Base-by-base conservation (phyloP, 2,797 vertebrate species). In the Acridotheres tristis region DNA sequence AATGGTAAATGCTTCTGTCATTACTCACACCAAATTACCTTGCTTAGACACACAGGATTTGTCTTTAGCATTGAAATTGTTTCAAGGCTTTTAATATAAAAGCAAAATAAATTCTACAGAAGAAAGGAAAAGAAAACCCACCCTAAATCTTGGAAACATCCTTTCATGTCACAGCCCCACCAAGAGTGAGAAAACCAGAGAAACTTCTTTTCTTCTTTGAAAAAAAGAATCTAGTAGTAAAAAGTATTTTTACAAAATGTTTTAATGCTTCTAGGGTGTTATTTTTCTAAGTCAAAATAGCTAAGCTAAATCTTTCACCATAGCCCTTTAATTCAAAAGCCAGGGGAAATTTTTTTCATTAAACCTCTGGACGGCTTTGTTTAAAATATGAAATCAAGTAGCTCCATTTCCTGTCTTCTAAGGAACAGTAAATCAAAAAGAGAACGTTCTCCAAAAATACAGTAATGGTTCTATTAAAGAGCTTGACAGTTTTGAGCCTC, bases 321-420 rank as follows among this genome's bases (percentile, higher is more conserved):
- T 90, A 91, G 92, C 71, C 74, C 95, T 97, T 96, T 95, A 96
- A 97, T 96, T 96, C 50, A 2, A 95, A 97, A 97, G 96, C 95
- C 96, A 96, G 89, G 96, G 91, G 93, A 96, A 96, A 86, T 91
- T 96, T 96, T 97, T 96, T 96, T 97, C 94, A 96, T 97, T 96
- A 97, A 97, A 96, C 83, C 89, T 93, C 93, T 97, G 95, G 96
- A 88, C 13, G 38, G 96, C 93, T 96, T 96, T 96, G 93, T 96
- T 97, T 95, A 90, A 96, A 97, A 96, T 94, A 94, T 87, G 95
- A 97, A 97, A 97, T 97, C 96, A 96, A 97, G 96, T 96, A 97
- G 96, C 95, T 96, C 96, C 96, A 97, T 96, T 97, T 97, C 96
- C 96, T 96, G 96, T 95, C 96, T 97, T 97, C 95, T 96, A 84